A percentile compares a stretch with the other conserved stretches of the same genome.
Evolutionary conservation across 2,797 vertebrate species (phyloP).

Genomic region (Danio aesculapii): DNA sequence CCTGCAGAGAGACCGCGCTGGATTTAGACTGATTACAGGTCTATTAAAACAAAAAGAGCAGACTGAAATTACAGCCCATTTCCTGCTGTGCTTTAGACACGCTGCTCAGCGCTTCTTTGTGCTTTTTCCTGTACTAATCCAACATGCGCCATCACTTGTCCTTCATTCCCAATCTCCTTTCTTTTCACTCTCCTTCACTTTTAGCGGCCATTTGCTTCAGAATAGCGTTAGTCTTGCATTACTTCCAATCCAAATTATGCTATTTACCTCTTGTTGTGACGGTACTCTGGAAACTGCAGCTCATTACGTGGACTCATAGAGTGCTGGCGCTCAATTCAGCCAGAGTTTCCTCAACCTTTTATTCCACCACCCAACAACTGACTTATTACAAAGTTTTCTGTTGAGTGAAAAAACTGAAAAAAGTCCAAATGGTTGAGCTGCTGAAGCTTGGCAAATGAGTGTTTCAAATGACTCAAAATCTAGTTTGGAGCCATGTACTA

Average conservation of each 20-base stretch:
- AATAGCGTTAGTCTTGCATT: conserved; percentile 22
- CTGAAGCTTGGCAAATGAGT: conserved; percentile 24
- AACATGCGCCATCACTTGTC: background rate
- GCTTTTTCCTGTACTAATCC: conserved; percentile 22
- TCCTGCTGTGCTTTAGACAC: conserved; percentile 33
- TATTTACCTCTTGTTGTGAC: conserved; percentile 38
- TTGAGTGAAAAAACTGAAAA: background rate
- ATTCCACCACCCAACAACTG: background rate
- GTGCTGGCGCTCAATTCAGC: conserved; percentile 16
- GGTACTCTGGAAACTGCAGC: conserved; percentile 28
- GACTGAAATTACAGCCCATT: conserved; percentile 41
- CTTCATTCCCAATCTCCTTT: conserved; percentile 29
- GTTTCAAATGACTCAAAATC: conserved; percentile 20
- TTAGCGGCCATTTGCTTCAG: conserved; percentile 7
- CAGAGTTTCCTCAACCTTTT: conserved; percentile 18
- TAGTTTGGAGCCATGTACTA: conserved; percentile 21
- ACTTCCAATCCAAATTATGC: conserved; percentile 20
- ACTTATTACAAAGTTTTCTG: conserved; percentile 31
- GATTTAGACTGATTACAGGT: conserved; percentile 61
- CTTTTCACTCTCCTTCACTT: background rate
- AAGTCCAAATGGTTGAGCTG: conserved; percentile 9
- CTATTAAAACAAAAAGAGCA: conserved; percentile 52
- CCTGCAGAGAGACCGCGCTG: conserved; percentile 19
- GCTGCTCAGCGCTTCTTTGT: conserved; percentile 30
- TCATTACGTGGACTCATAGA: conserved; percentile 28